Conservation (phyloP, 2,888 invertebrate species). For the Tetragnatha montana region DNA sequence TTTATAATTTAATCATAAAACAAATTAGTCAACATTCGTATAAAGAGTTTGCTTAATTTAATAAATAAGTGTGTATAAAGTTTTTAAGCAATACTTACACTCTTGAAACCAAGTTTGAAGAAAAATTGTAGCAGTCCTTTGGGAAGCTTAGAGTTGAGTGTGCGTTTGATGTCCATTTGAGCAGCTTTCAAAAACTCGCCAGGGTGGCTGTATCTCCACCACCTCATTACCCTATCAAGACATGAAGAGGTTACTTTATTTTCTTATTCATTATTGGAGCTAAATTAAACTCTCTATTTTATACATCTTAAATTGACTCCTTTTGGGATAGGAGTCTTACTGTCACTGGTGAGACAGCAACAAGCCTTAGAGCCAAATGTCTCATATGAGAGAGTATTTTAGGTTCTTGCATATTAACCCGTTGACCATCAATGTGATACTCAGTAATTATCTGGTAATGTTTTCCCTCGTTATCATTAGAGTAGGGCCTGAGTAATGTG, state of each 20-base stretch:
- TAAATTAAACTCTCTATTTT: too few relatives aligned
- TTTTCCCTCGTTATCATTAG: too few relatives aligned
- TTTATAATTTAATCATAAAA: neutral
- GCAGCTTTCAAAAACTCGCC: slow-evolving; percentile 91
- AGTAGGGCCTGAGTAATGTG: too few relatives aligned
- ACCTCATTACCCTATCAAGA: slow-evolving; percentile 82
- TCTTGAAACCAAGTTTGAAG: slow-evolving; percentile 84
- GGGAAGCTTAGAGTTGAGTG: slow-evolving; percentile 90
- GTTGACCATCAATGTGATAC: too few relatives aligned
- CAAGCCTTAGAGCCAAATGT: too few relatives aligned
- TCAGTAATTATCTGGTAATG: too few relatives aligned
- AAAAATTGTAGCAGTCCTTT: slow-evolving; percentile 91
- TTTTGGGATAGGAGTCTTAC: too few relatives aligned
- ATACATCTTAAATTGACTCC: too few relatives aligned
- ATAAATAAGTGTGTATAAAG: neutral
- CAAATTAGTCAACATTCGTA: neutral
- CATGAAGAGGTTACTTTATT: neutral
- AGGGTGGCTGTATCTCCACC: slow-evolving; percentile 95
- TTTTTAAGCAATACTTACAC: slow-evolving; percentile 65
- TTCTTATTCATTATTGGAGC: too few relatives aligned
- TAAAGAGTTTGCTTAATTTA: neutral
- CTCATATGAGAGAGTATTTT: too few relatives aligned
- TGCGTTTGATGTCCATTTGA: slow-evolving; percentile 92
- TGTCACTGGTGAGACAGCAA: too few relatives aligned
- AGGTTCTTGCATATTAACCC: too few relatives aligned